phyloP scores from a whole-genome alignment of 2,888 invertebrate genomes.

The Temnothorax ravouxi region DNA sequence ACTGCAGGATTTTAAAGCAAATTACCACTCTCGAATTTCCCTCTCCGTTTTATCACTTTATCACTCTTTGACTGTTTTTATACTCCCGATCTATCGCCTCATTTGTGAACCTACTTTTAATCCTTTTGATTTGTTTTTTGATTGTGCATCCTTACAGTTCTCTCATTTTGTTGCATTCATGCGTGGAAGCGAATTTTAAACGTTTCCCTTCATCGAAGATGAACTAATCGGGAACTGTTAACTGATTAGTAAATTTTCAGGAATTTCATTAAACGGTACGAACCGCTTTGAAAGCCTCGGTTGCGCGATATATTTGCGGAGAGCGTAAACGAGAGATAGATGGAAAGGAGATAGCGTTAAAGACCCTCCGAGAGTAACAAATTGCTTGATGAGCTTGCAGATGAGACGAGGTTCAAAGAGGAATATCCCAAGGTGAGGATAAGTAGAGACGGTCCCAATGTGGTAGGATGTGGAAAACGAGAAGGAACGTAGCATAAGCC shows the following conservation, averaged over 20 bases:
- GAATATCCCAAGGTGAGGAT: slow-evolving; percentile 71
- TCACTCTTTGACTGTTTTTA: not conserved
- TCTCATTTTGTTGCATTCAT: not conserved
- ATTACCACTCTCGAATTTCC: slow-evolving; percentile 70
- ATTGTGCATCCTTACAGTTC: slow-evolving; percentile 42
- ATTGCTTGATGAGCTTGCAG: slow-evolving; percentile 75
- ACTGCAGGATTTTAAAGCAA: slow-evolving; percentile 75
- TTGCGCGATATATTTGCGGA: slow-evolving; percentile 26
- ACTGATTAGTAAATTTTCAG: slow-evolving; percentile 45
- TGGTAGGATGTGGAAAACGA: slow-evolving; percentile 66
- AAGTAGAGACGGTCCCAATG: slow-evolving; percentile 68
- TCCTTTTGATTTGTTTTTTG: not conserved
- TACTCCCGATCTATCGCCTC: slow-evolving; percentile 14
- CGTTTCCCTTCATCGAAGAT: not conserved
- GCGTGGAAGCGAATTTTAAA: not conserved
- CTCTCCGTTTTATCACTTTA: slow-evolving; percentile 24
- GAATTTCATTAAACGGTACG: slow-evolving; percentile 65
- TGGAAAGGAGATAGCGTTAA: slow-evolving; percentile 42
- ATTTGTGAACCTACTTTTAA: not conserved
- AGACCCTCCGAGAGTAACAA: slow-evolving; percentile 64
- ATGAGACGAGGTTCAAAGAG: slow-evolving; percentile 76
- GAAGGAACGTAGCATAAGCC: slow-evolving; percentile 62
- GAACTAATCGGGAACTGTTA: slow-evolving; percentile 42
- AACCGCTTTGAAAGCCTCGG: slow-evolving; percentile 48
- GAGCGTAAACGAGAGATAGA: slow-evolving; percentile 35